Evolutionary conservation across 1,140 invertebrate genomes (phyloP).

Genomic region (Panagrolaimus sp.): DNA sequence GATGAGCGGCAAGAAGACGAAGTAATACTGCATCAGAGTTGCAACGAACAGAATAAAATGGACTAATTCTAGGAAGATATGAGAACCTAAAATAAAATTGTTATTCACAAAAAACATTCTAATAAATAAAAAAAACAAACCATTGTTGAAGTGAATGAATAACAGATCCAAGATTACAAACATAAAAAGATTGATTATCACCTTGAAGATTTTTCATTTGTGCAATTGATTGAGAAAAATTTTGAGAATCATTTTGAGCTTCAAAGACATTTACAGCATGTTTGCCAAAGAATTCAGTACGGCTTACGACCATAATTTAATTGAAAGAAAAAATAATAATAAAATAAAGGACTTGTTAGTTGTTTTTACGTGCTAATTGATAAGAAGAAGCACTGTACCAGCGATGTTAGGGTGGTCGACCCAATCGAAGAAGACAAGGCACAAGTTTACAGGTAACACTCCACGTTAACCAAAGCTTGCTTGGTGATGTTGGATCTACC

Average conservation of each 20-base stretch:
- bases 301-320: conserved; percentile 18
- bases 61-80: conserved; percentile 79
- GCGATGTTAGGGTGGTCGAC: conserved; percentile 38
- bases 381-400: conserved; percentile 23
- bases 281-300: conserved; percentile 19
- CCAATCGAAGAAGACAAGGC: conserved; percentile 30
- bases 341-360: conserved; percentile 13
- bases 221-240: conserved; percentile 45
- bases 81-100: no score
- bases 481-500: not conserved
- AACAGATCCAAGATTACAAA: conserved; percentile 82
- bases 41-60: conserved; percentile 94
- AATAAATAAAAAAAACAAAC: no score
- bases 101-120: no score
- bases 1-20: conserved; percentile 70
- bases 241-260: conserved; percentile 22
- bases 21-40: conserved; percentile 79
- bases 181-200: conserved; percentile 85
- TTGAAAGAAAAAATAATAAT: conserved; percentile 6
- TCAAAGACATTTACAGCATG: conserved; percentile 29
- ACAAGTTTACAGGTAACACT: conserved; percentile 30
- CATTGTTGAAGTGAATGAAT: conserved; percentile 77
- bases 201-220: conserved; percentile 39
- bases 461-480: conserved; percentile 26
- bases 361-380: not conserved